Evolutionary conservation across 2,888 invertebrate genomes (phyloP), one percentile per base, ranked within the genome.

Genomic region (Argyresthia albistria): DNA sequence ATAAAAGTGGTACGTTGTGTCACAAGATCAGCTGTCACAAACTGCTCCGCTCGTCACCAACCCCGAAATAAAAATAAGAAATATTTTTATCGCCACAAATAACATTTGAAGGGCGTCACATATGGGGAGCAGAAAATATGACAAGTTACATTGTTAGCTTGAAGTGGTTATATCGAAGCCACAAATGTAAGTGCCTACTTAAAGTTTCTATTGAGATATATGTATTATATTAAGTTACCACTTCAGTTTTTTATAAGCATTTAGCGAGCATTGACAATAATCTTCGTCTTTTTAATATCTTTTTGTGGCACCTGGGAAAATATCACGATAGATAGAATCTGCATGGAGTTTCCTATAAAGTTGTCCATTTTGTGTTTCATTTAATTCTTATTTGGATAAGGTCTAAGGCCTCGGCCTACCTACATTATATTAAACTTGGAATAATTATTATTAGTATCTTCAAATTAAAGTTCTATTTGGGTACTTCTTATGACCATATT

Each of bases 161-260:
- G 59, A 76, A 83, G 84, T 81, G 77, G 75, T 69, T 66, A 64
- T 66, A 66, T 67, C 72, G 16, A 3, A 10, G 65, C 67, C 60
- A 59, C 61, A 62, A 46, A 37, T 12, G 46, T 51, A 61, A 67
- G 65, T 63, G 57, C 58, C 56, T 68, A 72, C 74, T 78, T 66
- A 58, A 68, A 57, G 57, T 62, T 64, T 62, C 48, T 37, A 48
- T 48, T 46, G 25, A 48, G 48, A 37, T 12, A 37, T 12, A 37
- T 48, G 48, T 48, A 12, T 48, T 48, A 4, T 48, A 36, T 48
- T 48, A 36, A 48, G 48, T 37, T 37, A 37, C 37, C 15, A 37
- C 48, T 48, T 48, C 4, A 48, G 37, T 15, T 36, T 48, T 48
- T 48, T 37, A 37, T 48, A 12, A 36, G 37, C 36, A 45, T 3